Base-by-base conservation (phyloP, 2,888 invertebrate species). In the Actias luna region DNA sequence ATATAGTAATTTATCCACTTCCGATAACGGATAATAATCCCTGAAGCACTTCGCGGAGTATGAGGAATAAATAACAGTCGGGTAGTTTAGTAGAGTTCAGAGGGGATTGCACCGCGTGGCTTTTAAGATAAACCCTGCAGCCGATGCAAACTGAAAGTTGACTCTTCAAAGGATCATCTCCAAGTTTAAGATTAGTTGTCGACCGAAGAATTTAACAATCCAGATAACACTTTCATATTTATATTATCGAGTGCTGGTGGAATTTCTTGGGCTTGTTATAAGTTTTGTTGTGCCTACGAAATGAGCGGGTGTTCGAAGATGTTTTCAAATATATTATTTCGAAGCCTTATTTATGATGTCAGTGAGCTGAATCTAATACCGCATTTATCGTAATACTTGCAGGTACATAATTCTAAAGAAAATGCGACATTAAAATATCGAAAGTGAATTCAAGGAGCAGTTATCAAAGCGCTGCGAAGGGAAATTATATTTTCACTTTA, bases 1-100 rank as follows among this genome's bases (percentile, higher is more conserved):
- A 90, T 89, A 88, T 88, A 89, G 89, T 88, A 87, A 90, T 90
- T 89, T 89, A 90, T 87, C 88, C 88, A 87, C 82, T 87, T 80
- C 81, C 88, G 89, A 89, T 89, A 90, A 86, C 85, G 82, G 84
- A 79, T 82, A 88, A 88, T 89, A 89, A 90, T 89, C 88, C 84
- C 59, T 27, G 59, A 55, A 59, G 58, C 46, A 42, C 39, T 36
- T 39, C 50, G 66, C 64, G 68, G 71, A 72, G 74, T 82, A 83
- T 85, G 78, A 80, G 76, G 78, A 79, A 80, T 83, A 84, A 84
- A 84, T 80, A 80, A 76, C 73, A 68, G 69, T 65, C 14, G 67
- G 67, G 71, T 73, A 70, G 72, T 70, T 72, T 63, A 50, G 50
- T 29, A 18, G 31, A 36, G 63, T 18, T 31, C 22, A 33, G 50